Percentiles rank a stretch among this genome's conserved stretches.
Evolutionary conservation across 2,797 vertebrate species (phyloP).

Genomic region (Crax fasciolata): DNA sequence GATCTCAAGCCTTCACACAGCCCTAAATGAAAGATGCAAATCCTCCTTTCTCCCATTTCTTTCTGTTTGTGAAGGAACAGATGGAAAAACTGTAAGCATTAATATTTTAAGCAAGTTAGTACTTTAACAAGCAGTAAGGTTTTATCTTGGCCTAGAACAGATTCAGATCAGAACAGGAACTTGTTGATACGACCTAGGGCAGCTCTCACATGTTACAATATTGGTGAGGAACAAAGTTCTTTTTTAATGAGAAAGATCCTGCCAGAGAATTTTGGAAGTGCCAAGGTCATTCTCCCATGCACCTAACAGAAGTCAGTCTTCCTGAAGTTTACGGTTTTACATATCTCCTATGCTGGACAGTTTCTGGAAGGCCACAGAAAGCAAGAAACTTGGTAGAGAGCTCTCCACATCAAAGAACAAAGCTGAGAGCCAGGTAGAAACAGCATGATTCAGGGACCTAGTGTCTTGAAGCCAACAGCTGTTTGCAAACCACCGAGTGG

Average conservation of each 20-base stretch:
- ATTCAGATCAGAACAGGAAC: not conserved
- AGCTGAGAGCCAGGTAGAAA: not conserved
- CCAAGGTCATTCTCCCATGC: not conserved
- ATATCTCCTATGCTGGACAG: not conserved
- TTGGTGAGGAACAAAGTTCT: not conserved
- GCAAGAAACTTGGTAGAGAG: not conserved
- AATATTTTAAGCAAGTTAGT: not conserved
- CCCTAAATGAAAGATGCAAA: not conserved
- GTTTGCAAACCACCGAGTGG: not conserved
- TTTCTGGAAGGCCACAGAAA: conserved; percentile 4
- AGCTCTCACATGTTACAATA: not conserved
- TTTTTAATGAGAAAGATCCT: not conserved
- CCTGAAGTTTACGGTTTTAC: not conserved
- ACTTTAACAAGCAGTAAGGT: not conserved
- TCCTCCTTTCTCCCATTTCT: not conserved
- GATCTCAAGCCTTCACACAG: not conserved
- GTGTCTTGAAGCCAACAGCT: conserved; percentile 19
- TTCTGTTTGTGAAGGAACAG: not conserved
- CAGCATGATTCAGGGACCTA: not conserved
- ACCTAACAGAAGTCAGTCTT: not conserved
- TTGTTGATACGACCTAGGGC: not conserved
- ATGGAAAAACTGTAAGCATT: not conserved
- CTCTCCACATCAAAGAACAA: not conserved
- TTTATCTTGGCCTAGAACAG: not conserved
- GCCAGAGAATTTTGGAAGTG: not conserved